phyloP scores from a whole-genome alignment of 2,888 invertebrate species.

The Hyles lineata region DNA sequence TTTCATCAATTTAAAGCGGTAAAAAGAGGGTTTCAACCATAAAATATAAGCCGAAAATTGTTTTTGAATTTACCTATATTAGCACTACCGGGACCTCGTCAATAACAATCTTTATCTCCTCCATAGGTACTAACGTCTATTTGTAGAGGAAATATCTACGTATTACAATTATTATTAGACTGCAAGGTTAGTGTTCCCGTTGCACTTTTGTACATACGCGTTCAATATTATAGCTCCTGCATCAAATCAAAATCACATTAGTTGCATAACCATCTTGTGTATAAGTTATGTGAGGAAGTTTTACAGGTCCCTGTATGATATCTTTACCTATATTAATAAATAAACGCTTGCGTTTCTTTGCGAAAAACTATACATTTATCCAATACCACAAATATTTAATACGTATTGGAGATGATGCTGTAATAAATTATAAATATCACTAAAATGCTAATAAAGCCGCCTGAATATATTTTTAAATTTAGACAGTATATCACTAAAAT shows the following conservation, averaged over 20 bases:
- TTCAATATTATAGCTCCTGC: slow-evolving; percentile 36
- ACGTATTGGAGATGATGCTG: too few species aligned
- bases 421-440: too few species aligned
- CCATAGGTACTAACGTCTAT: slow-evolving; percentile 54
- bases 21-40: too few species aligned
- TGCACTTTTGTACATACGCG: slow-evolving; percentile 57
- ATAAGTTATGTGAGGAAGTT: neutral
- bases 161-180: slow-evolving; percentile 78
- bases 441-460: too few species aligned
- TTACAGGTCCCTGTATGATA: neutral
- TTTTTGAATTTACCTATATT: neutral
- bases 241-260: slow-evolving; percentile 1
- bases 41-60: neutral
- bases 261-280: slow-evolving; percentile 1
- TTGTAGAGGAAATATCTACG: slow-evolving; percentile 69
- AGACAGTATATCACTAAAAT: too few species aligned
- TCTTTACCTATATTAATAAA: neutral
- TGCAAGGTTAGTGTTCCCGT: slow-evolving; percentile 76
- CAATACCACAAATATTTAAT: too few species aligned
- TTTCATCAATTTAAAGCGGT: too few species aligned
- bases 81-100: neutral
- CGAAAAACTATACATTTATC: too few species aligned
- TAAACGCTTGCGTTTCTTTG: too few species aligned
- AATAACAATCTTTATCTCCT: slow-evolving; percentile 47
- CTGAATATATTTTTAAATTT: too few species aligned